Conservation (phyloP, 2,797 vertebrate species). For the Loris lydekkerianus region DNA sequence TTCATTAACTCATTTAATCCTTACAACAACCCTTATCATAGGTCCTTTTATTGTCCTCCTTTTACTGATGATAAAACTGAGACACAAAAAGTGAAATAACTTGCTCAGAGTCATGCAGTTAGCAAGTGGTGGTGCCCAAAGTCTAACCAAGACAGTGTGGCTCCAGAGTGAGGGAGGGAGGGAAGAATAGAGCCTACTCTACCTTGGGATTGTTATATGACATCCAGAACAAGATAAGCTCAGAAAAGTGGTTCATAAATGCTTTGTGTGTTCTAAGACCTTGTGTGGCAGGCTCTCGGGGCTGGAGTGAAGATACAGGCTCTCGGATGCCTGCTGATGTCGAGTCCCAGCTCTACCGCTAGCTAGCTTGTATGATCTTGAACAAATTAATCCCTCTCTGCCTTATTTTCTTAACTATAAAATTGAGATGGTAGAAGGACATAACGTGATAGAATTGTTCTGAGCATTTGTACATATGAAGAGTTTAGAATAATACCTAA, state of each 20-base stretch:
- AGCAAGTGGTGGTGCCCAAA: neutral
- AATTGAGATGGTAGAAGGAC: neutral
- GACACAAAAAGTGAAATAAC: neutral
- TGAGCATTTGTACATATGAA: neutral
- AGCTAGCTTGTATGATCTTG: neutral
- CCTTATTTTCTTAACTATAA: slow-evolving; percentile 38
- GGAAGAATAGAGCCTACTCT: neutral
- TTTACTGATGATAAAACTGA: slow-evolving; percentile 46
- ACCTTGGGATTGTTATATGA: neutral
- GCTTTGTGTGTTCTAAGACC: neutral
- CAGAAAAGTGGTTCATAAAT: slow-evolving; percentile 5
- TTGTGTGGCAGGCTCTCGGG: neutral
- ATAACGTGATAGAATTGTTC: neutral
- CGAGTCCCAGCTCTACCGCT: neutral
- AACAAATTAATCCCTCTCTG: neutral
- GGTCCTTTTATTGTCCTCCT: neutral
- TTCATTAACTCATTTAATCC: neutral
- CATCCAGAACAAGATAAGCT: slow-evolving; percentile 24
- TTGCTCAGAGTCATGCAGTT: neutral
- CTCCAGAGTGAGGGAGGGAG: neutral
- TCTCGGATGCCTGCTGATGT: neutral
- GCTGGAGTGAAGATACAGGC: neutral
- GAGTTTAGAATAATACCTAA: slow-evolving; percentile 47
- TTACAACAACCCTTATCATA: neutral
- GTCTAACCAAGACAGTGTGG: neutral